Evolutionary conservation across 1,140 invertebrate species (phyloP), one percentile per base, ranked within the genome.

Genomic region (Drosophila kanapiae): DNA sequence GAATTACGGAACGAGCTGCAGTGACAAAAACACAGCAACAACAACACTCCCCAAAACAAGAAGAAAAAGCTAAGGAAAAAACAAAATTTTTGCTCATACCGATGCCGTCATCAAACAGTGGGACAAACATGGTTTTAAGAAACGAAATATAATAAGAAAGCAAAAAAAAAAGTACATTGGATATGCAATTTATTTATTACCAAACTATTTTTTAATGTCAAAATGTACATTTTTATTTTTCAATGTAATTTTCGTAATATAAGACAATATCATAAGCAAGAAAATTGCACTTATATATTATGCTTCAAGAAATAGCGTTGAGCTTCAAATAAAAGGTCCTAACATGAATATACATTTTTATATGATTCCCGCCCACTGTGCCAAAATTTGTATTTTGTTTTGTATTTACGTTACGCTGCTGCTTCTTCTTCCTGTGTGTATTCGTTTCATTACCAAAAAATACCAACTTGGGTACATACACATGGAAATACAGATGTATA

Each of bases 91-190:
- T 54, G 81, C 81, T 60, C 81, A 84, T 77, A 78, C 81, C 79
- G 83, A 85, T 85, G 82, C 79, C 82, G 82, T 85, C 82, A 85
- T 87, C 84, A 65, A 61, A 29, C 67, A 70, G 60, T 59, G 54
- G 37, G 42, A 13, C 58, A 37, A 51, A 38, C 6, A 38, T 27
- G 13, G 8, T 56, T 27, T n/a, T 38, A 2, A 37, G 18, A 10
- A 13, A 1, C 0, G 9, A 27, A 14, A 18, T 2, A 43, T 8
- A 43, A 43, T 23, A 23, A 23, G 2, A 6, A 14, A 31, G 31
- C 31, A 48, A 27, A 8, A 27, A 27, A 0, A 48, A 49, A 29
- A 7, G 13, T 5, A n/a, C 6, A 33, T 14, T 10, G 2, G 0
- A 56, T n/a, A 38, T 27, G 3, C 38, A 6, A 27, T 9, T n/a